Percentiles rank a stretch among this genome's conserved stretches.
phyloP scores from a whole-genome alignment of 2,888 invertebrate species.

The Hecatera dysodea region DNA sequence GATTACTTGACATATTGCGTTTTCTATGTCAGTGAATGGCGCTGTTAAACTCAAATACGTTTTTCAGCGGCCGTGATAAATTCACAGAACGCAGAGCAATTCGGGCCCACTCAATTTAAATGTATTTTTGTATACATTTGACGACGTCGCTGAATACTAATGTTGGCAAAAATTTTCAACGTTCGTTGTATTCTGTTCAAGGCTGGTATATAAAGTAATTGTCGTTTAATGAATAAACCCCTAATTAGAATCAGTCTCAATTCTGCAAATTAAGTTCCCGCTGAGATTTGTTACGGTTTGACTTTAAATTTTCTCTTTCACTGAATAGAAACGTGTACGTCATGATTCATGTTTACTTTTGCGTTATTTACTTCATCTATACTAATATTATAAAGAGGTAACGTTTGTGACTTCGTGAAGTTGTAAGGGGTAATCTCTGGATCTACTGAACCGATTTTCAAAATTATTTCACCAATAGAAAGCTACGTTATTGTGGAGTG shows the following conservation, averaged over 20 bases:
- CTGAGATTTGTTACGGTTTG: slow-evolving; percentile 40
- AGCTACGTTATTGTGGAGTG: too few relatives aligned
- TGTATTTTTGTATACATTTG: slow-evolving; percentile 56
- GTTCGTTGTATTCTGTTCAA: slow-evolving; percentile 48
- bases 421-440: too few relatives aligned
- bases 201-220: slow-evolving; percentile 54
- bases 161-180: slow-evolving; percentile 46
- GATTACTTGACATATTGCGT: slow-evolving; percentile 40
- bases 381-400: too few relatives aligned
- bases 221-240: slow-evolving; percentile 58
- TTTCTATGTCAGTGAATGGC: slow-evolving; percentile 42
- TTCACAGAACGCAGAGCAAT: slow-evolving; percentile 40
- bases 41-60: slow-evolving; percentile 30
- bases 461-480: too few relatives aligned
- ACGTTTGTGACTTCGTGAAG: too few relatives aligned
- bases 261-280: slow-evolving; percentile 43
- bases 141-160: slow-evolving; percentile 60
- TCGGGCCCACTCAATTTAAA: slow-evolving; percentile 58
- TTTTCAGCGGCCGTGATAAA: slow-evolving; percentile 45
- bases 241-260: slow-evolving; percentile 56
- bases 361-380: slow-evolving; percentile 34
- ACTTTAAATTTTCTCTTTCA: slow-evolving; percentile 42
- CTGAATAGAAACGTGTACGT: slow-evolving; percentile 26
- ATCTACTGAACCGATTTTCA: too few relatives aligned
- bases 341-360: slow-evolving; percentile 18